phyloP scores from a whole-genome alignment of 1,140 invertebrate genomes.

The Calycopis cecrops region DNA sequence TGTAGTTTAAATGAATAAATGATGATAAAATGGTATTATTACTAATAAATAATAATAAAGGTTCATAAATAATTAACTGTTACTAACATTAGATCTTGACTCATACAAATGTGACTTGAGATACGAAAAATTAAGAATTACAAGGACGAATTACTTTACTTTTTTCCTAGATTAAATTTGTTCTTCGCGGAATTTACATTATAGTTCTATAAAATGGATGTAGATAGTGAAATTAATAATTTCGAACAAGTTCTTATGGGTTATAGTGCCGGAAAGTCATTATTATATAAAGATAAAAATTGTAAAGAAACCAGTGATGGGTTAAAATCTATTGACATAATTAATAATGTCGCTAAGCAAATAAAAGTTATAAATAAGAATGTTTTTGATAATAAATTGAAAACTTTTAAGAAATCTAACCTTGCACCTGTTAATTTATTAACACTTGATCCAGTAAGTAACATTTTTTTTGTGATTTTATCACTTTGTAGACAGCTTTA shows the following conservation, averaged over 20 bases:
- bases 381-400: neutral
- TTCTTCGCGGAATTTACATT: slow-evolving; percentile 1
- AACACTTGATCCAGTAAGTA: slow-evolving; percentile 19
- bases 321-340: slow-evolving; percentile 13
- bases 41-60: too few relatives aligned
- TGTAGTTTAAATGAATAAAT: too few relatives aligned
- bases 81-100: too few relatives aligned
- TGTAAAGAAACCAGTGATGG: slow-evolving; percentile 21
- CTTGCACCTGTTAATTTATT: slow-evolving; percentile 38
- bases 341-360: slow-evolving; percentile 20
- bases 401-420: slow-evolving; percentile 14
- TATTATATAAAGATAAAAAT: slow-evolving; percentile 15
- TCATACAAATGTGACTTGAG: too few relatives aligned
- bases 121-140: too few relatives aligned
- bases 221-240: slow-evolving; percentile 18
- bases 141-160: too few relatives aligned
- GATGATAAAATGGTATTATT: too few relatives aligned
- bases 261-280: slow-evolving; percentile 16
- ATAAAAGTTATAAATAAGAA: slow-evolving; percentile 1
- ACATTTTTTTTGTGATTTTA: too few relatives aligned
- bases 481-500: too few relatives aligned
- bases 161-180: too few relatives aligned
- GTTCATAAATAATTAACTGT: too few relatives aligned
- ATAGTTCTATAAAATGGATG: neutral
- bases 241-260: slow-evolving; percentile 35